Evolutionary conservation across 1,140 invertebrate species (phyloP).

Genomic region (Helicoverpa zea): DNA sequence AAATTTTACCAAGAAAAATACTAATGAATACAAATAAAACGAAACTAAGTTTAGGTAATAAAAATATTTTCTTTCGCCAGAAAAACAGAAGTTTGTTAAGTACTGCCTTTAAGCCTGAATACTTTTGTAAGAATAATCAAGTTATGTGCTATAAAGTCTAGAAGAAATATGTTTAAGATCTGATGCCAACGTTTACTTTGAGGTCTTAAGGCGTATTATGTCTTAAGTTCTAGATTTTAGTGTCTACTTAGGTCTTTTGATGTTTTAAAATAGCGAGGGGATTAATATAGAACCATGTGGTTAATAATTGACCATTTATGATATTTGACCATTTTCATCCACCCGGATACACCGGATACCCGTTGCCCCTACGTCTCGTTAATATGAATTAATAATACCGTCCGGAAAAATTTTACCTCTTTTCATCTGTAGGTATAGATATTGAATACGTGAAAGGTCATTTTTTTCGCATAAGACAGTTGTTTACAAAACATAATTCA

Average conservation of each 20-base stretch:
- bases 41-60: slow-evolving; percentile 14
- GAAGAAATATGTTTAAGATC: slow-evolving; percentile 1
- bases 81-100: slow-evolving; percentile 26
- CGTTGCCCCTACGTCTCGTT: slow-evolving; percentile 53
- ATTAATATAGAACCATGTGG: too few relatives aligned
- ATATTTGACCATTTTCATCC: slow-evolving; percentile 58
- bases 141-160: slow-evolving; percentile 16
- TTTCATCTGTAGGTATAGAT: slow-evolving; percentile 44
- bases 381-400: slow-evolving; percentile 61
- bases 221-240: background rate
- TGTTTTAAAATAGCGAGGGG: too few relatives aligned
- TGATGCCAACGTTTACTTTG: background rate
- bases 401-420: slow-evolving; percentile 48
- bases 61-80: slow-evolving; percentile 45
- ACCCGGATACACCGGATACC: slow-evolving; percentile 52
- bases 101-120: slow-evolving; percentile 8
- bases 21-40: slow-evolving; percentile 30
- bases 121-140: slow-evolving; percentile 20
- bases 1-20: slow-evolving; percentile 15
- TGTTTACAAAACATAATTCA: slow-evolving; percentile 17
- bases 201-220: background rate
- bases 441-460: slow-evolving; percentile 47
- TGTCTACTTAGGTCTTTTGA: too few relatives aligned
- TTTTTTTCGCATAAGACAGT: background rate
- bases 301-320: background rate